Percentiles rank a stretch among this genome's conserved stretches.
Evolutionary conservation across 2,113 vertebrate genomes (phyloP).

Genomic region (Pteropus alecto): DNA sequence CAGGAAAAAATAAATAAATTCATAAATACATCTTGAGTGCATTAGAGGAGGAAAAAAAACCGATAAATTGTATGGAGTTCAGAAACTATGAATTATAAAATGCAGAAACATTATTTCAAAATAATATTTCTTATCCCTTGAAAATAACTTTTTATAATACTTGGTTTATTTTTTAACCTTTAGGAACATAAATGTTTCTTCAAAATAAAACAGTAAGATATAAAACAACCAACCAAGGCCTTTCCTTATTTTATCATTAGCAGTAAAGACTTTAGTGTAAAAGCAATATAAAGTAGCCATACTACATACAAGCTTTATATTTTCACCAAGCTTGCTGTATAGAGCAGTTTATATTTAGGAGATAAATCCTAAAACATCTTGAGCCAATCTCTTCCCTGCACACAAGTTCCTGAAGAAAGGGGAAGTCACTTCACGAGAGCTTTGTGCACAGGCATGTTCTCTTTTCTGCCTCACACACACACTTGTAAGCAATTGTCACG

Average conservation of each 20-base stretch:
- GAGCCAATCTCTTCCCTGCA: background rate
- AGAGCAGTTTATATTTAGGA: background rate
- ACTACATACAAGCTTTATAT: background rate
- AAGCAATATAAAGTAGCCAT: background rate
- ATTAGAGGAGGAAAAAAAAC: background rate
- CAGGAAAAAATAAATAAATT: no score
- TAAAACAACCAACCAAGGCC: background rate
- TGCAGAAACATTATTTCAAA: conserved; percentile 32
- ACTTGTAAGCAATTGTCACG: background rate
- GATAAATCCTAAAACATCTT: background rate
- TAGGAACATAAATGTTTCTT: conserved; percentile 17
- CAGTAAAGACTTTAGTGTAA: conserved; percentile 14
- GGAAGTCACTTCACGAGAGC: background rate
- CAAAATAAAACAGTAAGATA: conserved; percentile 15
- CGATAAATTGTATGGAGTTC: background rate
- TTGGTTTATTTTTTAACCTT: conserved; percentile 18
- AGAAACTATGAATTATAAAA: background rate
- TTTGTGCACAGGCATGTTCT: background rate
- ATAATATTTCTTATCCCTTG: background rate
- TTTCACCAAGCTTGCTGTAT: background rate
- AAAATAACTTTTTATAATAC: conserved; percentile 34
- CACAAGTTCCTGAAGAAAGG: background rate
- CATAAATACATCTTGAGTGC: no score
- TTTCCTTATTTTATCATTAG: conserved; percentile 26
- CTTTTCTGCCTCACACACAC: background rate